Evolutionary conservation across 23 tunicate species (phyloP), one percentile per base, ranked within the genome.

Genomic region (Halocynthia roretzi): DNA sequence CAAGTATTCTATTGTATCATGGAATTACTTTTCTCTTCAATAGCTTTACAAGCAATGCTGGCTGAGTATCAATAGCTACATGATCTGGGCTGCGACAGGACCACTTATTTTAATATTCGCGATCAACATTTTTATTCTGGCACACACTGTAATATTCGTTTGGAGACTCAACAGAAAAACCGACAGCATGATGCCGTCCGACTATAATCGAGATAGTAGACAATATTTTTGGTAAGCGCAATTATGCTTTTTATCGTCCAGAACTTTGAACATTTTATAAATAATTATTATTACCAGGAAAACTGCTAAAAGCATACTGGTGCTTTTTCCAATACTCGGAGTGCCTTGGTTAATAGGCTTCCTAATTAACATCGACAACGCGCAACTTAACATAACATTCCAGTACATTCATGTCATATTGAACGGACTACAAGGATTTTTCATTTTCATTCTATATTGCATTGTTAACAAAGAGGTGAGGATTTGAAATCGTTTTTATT

Each of bases 291-390:
- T 51, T 71, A 56, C 21, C 76, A 89, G 96, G 96, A 67, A 83
- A 61, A 85, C 96, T 21, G 87, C 96, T 6, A 89, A 89, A 69
- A 87, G 96, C 11, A 80, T 84, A 7, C 75, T 89, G 20, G 88
- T 89, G 7, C 72, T 89, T 6, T 70, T 89, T 73, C 96, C 96
- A 10, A 89, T 89, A 49, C 81, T 89, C 17, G 96, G 96, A 10
- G 83, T 84, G 6, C 96, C 96, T 19, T 89, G 96, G 96, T 60
- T 84, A 7, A 83, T 89, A 22, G 96, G 85, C 23, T 83, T 82
- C 60, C 83, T 80, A 15, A 64, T 84, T n/a, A 80, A 82, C 53
- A 75, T 78, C 21, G 55, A 74, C 20, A 48, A 76, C 12, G 51
- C 82, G 17, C 8, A 18, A 5, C 81, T 76, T 11, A 84, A 68